Evolutionary conservation across 2,888 invertebrate species (phyloP), one percentile per base, ranked within the genome.

Genomic region (Pasiphila rectangulata): DNA sequence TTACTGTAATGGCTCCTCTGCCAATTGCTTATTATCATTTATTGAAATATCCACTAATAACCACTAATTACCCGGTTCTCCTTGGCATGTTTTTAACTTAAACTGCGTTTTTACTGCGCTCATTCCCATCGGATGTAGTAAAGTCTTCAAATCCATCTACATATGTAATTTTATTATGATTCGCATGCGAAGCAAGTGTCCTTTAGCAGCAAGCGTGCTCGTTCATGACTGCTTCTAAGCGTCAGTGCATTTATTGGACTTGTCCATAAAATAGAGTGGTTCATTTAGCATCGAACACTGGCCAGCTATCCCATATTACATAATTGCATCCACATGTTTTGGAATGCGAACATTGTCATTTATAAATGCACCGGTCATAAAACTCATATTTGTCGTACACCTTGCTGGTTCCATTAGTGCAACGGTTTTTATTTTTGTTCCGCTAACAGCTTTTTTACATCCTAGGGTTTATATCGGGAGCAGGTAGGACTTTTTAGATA

Each of bases 401-500:
- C 59, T 76, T 67, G 61, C 64, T 62, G 44, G 61, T 61, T 72
- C 72, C 74, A 78, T 78, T 76, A 66, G 65, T 57, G 55, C 50
- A 56, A 50, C 57, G 57, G 59, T 64, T 63, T 69, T 72, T 68
- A 70, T 67, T 65, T 63, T 57, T 40, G 61, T 62, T 62, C 61
- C 57, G 61, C 50, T 64, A 62, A 59, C 44, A 44, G 38, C 61
- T 57, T 69, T 71, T 68, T 68, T 70, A 67, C 63, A 57, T 57
- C 57, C 57, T 61, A 56, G 61, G 75, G 68, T 75, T 75, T 77
- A 75, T 73, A 75, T 73, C 70, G 64, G 72, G 67, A 69, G 73
- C 80, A 83, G 83, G 79, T 84, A 83, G 71, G 75, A 72, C 70
- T 67, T 79, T 76, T 77, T 72, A 77, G 79, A 83, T 83, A 78